A percentile compares a stretch with the other conserved stretches of the same genome.
Evolutionary conservation across 2,797 vertebrate genomes (phyloP).

Genomic region (Chrysocyon brachyurus): DNA sequence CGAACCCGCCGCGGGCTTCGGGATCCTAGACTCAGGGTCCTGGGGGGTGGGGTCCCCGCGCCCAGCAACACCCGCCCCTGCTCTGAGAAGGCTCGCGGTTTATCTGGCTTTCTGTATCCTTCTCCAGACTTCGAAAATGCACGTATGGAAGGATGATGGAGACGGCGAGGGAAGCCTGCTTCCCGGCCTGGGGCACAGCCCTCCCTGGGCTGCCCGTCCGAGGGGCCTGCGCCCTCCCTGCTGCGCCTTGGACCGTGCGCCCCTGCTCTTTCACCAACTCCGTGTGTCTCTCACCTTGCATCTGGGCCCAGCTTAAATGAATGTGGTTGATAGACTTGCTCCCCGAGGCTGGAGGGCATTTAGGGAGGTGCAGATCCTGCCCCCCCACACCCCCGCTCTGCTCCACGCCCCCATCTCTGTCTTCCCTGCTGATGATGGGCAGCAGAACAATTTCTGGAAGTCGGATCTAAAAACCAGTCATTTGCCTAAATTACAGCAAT

Average conservation of each 20-base stretch:
- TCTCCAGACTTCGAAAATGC: background rate
- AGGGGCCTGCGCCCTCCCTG: rapidly evolving
- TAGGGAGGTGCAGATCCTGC: background rate
- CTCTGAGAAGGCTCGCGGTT: background rate
- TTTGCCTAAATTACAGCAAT: background rate
- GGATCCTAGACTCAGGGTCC: rapidly evolving
- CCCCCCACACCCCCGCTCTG: background rate
- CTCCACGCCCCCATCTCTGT: background rate
- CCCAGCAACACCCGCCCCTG: background rate
- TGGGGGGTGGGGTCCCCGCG: rapidly evolving
- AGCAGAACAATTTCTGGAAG: background rate
- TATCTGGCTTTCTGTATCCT: background rate
- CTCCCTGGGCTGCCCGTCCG: rapidly evolving
- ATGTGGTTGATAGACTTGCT: background rate
- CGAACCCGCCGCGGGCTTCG: rapidly evolving
- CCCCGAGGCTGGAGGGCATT: background rate
- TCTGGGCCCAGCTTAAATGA: background rate
- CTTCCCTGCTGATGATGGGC: background rate
- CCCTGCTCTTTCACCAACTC: too few relatives aligned
- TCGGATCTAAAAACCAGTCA: background rate
- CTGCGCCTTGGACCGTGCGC: rapidly evolving
- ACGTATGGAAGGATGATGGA: background rate
- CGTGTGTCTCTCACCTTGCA: rapidly evolving
- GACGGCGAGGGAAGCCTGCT: background rate
- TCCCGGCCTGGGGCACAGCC: too few relatives aligned